Conservation (phyloP, 1,140 invertebrate genomes). For the Antheraea pernyi region DNA sequence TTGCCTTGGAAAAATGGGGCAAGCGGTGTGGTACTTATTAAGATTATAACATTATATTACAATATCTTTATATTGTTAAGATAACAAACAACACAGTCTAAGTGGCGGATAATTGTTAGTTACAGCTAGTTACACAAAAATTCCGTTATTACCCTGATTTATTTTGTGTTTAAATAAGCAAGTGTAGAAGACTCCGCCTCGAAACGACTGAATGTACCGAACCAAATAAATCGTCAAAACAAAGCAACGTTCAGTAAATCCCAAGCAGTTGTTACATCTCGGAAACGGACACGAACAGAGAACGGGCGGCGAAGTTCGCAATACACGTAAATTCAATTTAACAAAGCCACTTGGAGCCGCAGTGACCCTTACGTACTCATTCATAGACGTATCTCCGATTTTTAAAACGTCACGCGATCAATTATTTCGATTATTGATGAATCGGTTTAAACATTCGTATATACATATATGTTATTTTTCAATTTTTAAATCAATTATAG, state of each 20-base stretch:
- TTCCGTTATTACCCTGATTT: too few relatives aligned
- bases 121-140: too few relatives aligned
- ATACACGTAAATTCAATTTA: conserved; percentile 78
- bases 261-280: conserved; percentile 24
- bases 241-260: conserved; percentile 29
- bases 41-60: too few relatives aligned
- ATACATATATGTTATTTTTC: too few relatives aligned
- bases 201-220: neutral
- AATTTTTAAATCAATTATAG: too few relatives aligned
- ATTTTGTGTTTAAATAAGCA: too few relatives aligned
- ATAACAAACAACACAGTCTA: too few relatives aligned
- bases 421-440: neutral
- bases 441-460: neutral
- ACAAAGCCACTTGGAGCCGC: conserved; percentile 64
- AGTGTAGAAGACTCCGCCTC: neutral
- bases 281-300: conserved; percentile 30
- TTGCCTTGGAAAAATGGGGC: too few relatives aligned
- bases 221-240: conserved; percentile 13
- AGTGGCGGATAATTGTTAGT: too few relatives aligned
- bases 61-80: too few relatives aligned
- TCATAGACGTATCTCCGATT: conserved; percentile 24
- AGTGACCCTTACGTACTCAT: conserved; percentile 54
- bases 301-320: conserved; percentile 50
- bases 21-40: too few relatives aligned
- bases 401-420: neutral